Base-by-base conservation (phyloP, 2,797 vertebrate genomes). In the Amphiprion clarkii region DNA sequence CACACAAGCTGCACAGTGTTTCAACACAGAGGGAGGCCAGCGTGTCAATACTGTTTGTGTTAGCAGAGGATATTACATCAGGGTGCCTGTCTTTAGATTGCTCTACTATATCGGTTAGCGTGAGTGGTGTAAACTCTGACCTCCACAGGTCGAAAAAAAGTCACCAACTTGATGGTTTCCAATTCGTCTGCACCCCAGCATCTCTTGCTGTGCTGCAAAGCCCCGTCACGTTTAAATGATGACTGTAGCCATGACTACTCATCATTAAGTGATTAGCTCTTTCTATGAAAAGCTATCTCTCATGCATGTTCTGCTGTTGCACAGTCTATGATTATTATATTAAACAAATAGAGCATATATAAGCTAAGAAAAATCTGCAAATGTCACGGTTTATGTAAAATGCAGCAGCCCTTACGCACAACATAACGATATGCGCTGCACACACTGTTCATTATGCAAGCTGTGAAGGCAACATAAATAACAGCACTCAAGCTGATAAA, bases 401-500 rank as follows among this genome's bases (percentile, higher is more conserved):
- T 53, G 56, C 71, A 82, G 67, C 52, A 82, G 17, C 52, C 21
- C 58, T 67, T 4, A 40, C 27, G 69, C 27, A 31, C 58, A 6
- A 4, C 40, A 1, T 51, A 68, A 60, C 65, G 59, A 79, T 74
- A 1, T 71, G 67, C 72, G 56, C 27, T 48, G 74, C 29, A 70
- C 60, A 79, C 23, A 7, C 54, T 77, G 69, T 75, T 90, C 62
- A 83, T 88, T 82, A 91, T 82, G 82, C 72, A 88, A 77, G 73
- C 76, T 66, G 63, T 57, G 69, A 75, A 64, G 55, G 56, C 61
- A 56, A 78, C 80, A 86, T 83, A 87, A 87, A 92, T 87, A 82
- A 86, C 67, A 82, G 44, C 65, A 78, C 68, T 87, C 67, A 67
- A 69, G 81, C 87, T 85, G 83, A 90, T 88, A 78, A 89, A 91